Evolutionary conservation across 2,888 invertebrate genomes (phyloP).

Genomic region (Drosophila maculinotata): DNA sequence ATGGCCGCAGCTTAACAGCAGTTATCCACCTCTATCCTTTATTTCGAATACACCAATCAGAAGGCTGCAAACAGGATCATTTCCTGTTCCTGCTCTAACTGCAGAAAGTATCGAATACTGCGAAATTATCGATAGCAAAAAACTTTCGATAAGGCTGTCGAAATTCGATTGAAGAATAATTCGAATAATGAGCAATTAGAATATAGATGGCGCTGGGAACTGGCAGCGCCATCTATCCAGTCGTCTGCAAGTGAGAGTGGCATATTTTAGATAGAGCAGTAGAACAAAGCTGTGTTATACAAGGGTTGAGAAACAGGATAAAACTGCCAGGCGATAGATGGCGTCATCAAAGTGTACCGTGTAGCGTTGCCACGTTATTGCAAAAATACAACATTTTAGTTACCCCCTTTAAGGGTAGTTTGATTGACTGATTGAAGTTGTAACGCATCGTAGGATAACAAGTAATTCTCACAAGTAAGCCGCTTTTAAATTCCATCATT

Average conservation of each 20-base stretch:
- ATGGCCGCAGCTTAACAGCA: too few species aligned
- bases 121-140: slow-evolving; percentile 3
- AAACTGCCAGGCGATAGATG: background rate
- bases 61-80: background rate
- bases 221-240: slow-evolving; percentile 1
- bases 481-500: too few species aligned
- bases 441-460: too few species aligned
- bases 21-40: too few species aligned
- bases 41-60: too few species aligned
- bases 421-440: too few species aligned
- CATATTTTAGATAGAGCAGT: background rate
- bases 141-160: background rate
- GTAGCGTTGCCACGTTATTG: background rate
- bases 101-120: background rate
- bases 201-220: slow-evolving; percentile 13
- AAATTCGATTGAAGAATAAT: background rate
- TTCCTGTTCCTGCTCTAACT: slow-evolving; percentile 4
- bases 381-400: background rate
- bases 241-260: background rate
- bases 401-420: too few species aligned
- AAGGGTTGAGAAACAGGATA: slow-evolving; percentile 25
- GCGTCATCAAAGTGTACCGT: background rate
- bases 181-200: background rate
- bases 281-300: slow-evolving; percentile 10
- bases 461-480: too few species aligned